Percentiles rank a stretch among this genome's conserved stretches.
Conservation (phyloP, 2,113 vertebrate species). For the Oriolus oriolus region DNA sequence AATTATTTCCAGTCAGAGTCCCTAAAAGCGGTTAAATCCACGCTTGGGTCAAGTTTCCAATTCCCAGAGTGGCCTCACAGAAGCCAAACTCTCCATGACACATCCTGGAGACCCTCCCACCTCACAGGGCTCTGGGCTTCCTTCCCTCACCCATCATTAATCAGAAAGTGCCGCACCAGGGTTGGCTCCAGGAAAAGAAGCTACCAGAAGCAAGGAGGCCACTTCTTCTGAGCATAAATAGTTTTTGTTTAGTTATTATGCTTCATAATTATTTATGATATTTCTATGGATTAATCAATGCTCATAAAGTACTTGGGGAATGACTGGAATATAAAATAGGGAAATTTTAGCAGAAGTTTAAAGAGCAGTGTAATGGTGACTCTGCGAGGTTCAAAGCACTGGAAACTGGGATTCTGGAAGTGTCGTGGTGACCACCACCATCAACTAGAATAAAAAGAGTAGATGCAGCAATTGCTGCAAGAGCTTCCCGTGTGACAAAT, state of each 20-base stretch:
- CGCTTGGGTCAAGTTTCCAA: rapidly evolving
- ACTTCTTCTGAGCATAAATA: background rate
- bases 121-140: background rate
- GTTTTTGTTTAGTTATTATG: conserved; percentile 48
- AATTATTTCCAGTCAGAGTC: background rate
- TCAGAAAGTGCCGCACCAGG: background rate
- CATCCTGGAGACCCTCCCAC: background rate
- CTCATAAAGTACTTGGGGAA: background rate
- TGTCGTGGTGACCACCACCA: background rate
- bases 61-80: background rate
- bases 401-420: background rate
- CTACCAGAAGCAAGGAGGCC: background rate
- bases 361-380: rapidly evolving
- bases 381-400: background rate
- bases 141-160: background rate
- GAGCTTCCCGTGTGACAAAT: background rate
- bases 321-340: background rate
- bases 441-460: background rate
- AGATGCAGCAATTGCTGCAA: background rate
- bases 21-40: background rate
- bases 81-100: background rate
- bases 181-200: background rate
- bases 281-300: conserved; percentile 57
- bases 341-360: background rate
- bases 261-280: conserved; percentile 51